phyloP scores from a whole-genome alignment of 2,113 vertebrate genomes.

The Corythaixoides concolor region DNA sequence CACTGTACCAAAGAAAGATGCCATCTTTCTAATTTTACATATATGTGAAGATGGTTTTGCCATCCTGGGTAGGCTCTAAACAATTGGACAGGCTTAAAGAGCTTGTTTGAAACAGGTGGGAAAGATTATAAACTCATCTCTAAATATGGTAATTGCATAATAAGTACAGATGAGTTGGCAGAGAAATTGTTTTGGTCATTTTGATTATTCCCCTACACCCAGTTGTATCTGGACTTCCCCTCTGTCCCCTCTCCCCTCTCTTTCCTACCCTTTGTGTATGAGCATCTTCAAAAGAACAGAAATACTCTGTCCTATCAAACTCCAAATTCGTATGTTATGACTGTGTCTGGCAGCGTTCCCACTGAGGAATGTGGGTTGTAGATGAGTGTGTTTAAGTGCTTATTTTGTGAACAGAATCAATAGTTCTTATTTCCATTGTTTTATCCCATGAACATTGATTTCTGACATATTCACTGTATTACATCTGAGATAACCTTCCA shows the following conservation, averaged over 20 bases:
- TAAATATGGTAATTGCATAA: background rate
- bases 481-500: background rate
- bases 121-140: background rate
- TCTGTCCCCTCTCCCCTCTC: fast-evolving
- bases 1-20: background rate
- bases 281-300: background rate
- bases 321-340: background rate
- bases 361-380: background rate
- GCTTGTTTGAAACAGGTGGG: background rate
- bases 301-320: background rate
- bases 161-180: background rate
- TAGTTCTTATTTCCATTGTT: background rate
- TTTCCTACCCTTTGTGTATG: background rate
- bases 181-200: background rate
- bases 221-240: background rate
- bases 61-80: background rate
- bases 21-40: background rate
- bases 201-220: background rate
- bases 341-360: background rate
- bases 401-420: background rate
- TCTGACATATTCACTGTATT: background rate
- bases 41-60: background rate
- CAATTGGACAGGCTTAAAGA: background rate
- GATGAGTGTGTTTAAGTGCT: background rate
- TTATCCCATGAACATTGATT: background rate